A percentile compares a stretch with the other conserved stretches of the same genome.
Evolutionary conservation across 2,797 vertebrate genomes (phyloP).

Genomic region (Chaenodraco wilsoni): DNA sequence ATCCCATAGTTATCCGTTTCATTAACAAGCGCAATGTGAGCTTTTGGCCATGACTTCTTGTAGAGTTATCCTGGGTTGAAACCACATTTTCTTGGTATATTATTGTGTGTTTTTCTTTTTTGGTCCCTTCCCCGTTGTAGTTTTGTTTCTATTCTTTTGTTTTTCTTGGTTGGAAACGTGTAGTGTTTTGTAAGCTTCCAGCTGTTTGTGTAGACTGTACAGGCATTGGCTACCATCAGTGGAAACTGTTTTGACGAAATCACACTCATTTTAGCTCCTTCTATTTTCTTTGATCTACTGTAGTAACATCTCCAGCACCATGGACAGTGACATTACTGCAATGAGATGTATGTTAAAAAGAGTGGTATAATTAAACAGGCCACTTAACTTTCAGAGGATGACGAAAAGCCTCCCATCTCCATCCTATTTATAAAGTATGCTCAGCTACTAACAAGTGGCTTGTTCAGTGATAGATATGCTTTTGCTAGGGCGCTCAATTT

Average conservation of each 20-base stretch:
- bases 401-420: conserved; percentile 25
- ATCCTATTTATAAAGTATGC: conserved; percentile 49
- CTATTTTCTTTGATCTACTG: background rate
- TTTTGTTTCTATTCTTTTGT: background rate
- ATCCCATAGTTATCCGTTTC: background rate
- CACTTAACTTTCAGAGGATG: conserved; percentile 5
- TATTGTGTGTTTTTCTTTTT: background rate
- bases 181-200: background rate
- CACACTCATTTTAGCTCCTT: background rate
- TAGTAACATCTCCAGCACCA: conserved; percentile 31
- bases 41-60: background rate
- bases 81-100: background rate
- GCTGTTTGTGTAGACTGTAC: background rate
- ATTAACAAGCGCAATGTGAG: background rate
- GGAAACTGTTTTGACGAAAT: background rate
- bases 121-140: background rate
- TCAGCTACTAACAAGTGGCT: conserved; percentile 54
- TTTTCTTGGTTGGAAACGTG: background rate
- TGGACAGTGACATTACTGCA: conserved; percentile 33
- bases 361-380: background rate
- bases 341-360: background rate
- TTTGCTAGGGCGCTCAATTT: conserved; percentile 42
- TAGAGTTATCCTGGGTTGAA: background rate
- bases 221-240: background rate
- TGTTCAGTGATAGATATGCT: conserved; percentile 54